Evolutionary conservation across 2,797 vertebrate genomes (phyloP).

Genomic region (Petrocephalus schoutedeni): DNA sequence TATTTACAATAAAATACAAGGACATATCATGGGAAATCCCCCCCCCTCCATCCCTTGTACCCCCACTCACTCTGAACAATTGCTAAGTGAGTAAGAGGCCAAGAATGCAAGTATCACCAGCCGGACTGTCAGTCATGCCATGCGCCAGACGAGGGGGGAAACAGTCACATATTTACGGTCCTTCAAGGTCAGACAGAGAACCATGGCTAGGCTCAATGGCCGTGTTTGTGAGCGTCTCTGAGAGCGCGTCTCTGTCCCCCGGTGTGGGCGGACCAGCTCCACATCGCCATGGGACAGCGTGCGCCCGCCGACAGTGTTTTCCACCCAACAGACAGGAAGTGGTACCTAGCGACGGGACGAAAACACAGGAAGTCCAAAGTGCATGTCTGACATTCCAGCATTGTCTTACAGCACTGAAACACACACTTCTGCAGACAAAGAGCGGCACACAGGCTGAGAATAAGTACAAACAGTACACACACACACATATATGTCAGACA

Average conservation of each 20-base stretch:
- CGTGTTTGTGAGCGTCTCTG: not conserved
- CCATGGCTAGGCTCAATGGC: not conserved
- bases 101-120: constrained; percentile 43
- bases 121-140: not conserved
- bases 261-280: not conserved
- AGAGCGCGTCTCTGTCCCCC: not conserved
- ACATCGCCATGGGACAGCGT: constrained; percentile 13
- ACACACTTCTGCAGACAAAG: constrained; percentile 33
- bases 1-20: constrained; percentile 37
- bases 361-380: constrained; percentile 65
- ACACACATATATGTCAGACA: constrained; percentile 17
- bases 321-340: constrained; percentile 58
- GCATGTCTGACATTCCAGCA: constrained; percentile 61
- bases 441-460: constrained; percentile 26
- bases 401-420: constrained; percentile 47
- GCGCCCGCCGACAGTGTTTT: constrained; percentile 42
- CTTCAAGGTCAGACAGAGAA: not conserved
- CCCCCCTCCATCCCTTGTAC: not conserved
- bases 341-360: constrained; percentile 60
- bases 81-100: constrained; percentile 52
- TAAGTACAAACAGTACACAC: not conserved
- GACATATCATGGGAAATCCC: constrained; percentile 37
- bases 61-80: constrained; percentile 49
- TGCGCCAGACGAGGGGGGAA: not conserved
- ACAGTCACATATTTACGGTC: not conserved